Evolutionary conservation across 2,113 vertebrate species (phyloP).

Genomic region (Orientallactaga bullata): DNA sequence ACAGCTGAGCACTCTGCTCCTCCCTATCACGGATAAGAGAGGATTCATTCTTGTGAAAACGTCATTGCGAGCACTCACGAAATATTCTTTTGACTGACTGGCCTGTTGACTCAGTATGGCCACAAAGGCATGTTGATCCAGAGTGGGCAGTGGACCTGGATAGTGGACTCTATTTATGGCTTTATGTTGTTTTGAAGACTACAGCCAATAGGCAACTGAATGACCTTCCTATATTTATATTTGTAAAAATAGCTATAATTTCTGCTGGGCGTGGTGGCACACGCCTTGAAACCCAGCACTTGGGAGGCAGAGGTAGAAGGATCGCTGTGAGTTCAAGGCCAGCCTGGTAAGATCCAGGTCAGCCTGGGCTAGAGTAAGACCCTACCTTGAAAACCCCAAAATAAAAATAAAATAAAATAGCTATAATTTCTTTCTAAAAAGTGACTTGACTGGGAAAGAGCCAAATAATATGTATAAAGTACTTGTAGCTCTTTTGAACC

Average conservation of each 20-base stretch:
- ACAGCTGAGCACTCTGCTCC: background rate
- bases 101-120: background rate
- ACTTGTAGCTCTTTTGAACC: background rate
- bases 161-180: background rate
- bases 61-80: background rate
- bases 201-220: background rate
- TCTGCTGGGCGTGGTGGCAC: too few relatives aligned
- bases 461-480: conserved; percentile 8
- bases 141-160: background rate
- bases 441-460: conserved; percentile 20
- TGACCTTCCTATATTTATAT: conserved; percentile 1
- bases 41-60: too few relatives aligned
- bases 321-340: too few relatives aligned
- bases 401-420: too few relatives aligned
- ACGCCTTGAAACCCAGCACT: too few relatives aligned
- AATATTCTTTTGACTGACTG: background rate
- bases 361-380: too few relatives aligned
- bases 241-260: conserved; percentile 55
- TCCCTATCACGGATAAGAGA: background rate
- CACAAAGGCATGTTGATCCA: background rate
- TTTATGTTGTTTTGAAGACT: conserved; percentile 25
- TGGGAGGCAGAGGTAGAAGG: too few relatives aligned
- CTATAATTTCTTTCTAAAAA: conserved; percentile 65
- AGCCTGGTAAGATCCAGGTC: too few relatives aligned
- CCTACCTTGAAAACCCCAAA: too few relatives aligned